These are phyloP conservation scores for Lepidochrysops patricia DNA, from an alignment of 2,888 invertebrate species.

Conservation along the genomic window DNA sequence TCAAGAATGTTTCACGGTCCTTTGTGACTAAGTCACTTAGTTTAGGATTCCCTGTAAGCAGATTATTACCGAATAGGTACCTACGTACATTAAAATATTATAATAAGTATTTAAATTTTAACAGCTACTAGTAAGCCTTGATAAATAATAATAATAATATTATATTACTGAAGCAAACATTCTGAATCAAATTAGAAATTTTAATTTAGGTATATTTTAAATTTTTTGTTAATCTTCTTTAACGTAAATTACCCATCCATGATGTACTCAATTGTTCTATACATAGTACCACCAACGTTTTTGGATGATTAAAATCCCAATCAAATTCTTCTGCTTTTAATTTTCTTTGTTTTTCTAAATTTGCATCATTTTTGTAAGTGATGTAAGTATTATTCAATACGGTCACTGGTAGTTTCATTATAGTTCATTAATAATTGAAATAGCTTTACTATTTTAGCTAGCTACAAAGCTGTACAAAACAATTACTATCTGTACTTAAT, in stretches of 20 bases:
- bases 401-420: slow-evolving; percentile 48
- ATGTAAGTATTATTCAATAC: slow-evolving; percentile 54
- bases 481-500: too few species aligned
- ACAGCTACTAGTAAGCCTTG: background rate
- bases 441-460: too few species aligned
- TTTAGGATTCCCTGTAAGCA: slow-evolving; percentile 45
- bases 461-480: too few species aligned
- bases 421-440: background rate
- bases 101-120: background rate
- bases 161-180: too few species aligned
- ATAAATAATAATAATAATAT: too few species aligned
- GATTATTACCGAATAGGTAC: background rate
- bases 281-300: slow-evolving; percentile 59
- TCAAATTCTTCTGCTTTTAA: slow-evolving; percentile 67
- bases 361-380: slow-evolving; percentile 51
- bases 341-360: slow-evolving; percentile 52
- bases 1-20: slow-evolving; percentile 57
- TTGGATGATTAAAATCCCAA: slow-evolving; percentile 66
- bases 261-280: slow-evolving; percentile 61
- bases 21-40: slow-evolving; percentile 50
- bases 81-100: background rate
- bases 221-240: background rate
- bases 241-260: slow-evolving; percentile 52
- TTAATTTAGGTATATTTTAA: too few species aligned
- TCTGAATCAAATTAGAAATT: too few species aligned